phyloP scores from a whole-genome alignment of 2,888 invertebrate species.

The Drosophila koepferae region DNA sequence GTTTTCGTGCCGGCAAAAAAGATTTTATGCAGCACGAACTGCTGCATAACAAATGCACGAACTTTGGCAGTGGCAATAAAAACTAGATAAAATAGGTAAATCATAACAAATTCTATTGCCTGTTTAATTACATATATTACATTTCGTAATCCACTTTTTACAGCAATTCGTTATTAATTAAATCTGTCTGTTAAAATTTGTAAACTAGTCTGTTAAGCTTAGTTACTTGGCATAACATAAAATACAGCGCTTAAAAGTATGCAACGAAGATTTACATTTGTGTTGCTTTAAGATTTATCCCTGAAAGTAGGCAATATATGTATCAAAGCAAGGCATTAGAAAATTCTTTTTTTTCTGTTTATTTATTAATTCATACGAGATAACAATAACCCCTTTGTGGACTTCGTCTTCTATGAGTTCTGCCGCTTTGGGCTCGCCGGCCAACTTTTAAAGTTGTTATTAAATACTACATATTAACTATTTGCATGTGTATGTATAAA shows the following conservation, averaged over 20 bases:
- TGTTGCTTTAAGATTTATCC: accelerated
- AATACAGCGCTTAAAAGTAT: neutral
- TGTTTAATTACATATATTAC: constrained; percentile 1
- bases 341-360: too few species aligned
- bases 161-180: neutral
- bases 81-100: neutral
- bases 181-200: neutral
- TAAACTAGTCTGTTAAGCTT: neutral
- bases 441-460: too few species aligned
- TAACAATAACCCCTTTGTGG: too few species aligned
- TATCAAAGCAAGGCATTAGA: too few species aligned
- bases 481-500: neutral
- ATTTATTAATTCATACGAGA: too few species aligned
- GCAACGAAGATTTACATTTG: neutral
- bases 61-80: neutral
- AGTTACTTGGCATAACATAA: neutral
- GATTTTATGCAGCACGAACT: constrained; percentile 23
- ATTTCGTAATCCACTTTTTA: neutral
- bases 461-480: neutral
- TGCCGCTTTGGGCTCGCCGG: too few species aligned
- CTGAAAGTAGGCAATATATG: constrained; percentile 16
- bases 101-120: neutral
- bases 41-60: constrained; percentile 12
- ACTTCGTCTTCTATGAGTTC: too few species aligned
- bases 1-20: constrained; percentile 16